These are phyloP conservation scores for Rhinopithecus roxellana DNA, from an alignment of 2,113 vertebrate species.

Conservation along the genomic window DNA sequence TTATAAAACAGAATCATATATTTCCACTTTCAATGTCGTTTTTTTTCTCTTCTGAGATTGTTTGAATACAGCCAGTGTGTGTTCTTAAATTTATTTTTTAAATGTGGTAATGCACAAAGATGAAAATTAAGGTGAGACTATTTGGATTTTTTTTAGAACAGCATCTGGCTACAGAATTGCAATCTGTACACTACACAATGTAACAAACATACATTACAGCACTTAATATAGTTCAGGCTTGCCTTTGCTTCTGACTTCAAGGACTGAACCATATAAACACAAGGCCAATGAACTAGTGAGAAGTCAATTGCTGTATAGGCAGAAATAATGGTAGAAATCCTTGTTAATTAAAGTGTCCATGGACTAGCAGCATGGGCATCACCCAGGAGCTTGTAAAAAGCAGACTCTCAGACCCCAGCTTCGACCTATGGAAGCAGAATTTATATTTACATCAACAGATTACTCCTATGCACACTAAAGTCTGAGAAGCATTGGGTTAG, in stretches of 20 bases:
- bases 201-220: not conserved
- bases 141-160: not conserved
- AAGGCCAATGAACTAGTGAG: not conserved
- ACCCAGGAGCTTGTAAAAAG: not conserved
- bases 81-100: not conserved
- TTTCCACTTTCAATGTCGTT: not conserved
- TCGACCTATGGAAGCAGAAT: not conserved
- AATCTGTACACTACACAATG: not conserved
- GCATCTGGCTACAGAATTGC: not conserved
- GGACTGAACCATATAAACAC: not conserved
- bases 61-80: not conserved
- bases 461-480: not conserved
- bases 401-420: not conserved
- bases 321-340: not conserved
- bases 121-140: not conserved
- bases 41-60: not conserved
- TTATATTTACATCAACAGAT: not conserved
- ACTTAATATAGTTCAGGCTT: not conserved
- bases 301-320: not conserved
- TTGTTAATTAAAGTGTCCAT: not conserved
- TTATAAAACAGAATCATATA: not conserved
- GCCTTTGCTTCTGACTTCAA: not conserved
- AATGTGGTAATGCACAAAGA: not conserved
- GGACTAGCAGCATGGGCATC: not conserved
- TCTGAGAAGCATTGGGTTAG: not conserved